Conservation (phyloP, 1,140 invertebrate genomes). For the Melipona quadrifasciata region DNA sequence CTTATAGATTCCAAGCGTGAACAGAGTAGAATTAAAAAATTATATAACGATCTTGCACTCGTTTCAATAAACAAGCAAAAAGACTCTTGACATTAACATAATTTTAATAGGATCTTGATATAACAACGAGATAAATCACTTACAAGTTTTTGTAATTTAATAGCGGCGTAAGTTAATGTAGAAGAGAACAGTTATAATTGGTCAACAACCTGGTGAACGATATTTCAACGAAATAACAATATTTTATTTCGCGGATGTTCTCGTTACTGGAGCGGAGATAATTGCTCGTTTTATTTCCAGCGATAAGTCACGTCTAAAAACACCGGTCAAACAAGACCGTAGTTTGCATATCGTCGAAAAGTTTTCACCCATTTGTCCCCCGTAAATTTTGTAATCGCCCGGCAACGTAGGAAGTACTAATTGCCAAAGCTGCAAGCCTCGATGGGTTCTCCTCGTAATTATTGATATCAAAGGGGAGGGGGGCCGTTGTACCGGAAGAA, state of each 20-base stretch:
- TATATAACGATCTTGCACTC: no score
- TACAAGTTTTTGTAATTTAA: neutral
- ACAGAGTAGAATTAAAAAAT: no score
- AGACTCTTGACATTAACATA: no score
- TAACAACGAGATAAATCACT: neutral
- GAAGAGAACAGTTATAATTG: neutral
- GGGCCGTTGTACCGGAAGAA: neutral
- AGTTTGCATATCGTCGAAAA: constrained; percentile 8
- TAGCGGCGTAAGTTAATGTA: neutral
- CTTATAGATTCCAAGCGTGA: no score
- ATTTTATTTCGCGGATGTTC: neutral
- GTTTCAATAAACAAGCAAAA: no score
- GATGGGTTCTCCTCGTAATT: neutral
- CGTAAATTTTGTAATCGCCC: constrained; percentile 2
- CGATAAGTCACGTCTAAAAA: neutral
- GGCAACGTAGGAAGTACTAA: neutral
- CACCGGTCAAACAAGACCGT: neutral
- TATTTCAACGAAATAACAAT: neutral
- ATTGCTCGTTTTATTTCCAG: neutral
- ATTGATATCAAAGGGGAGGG: neutral
- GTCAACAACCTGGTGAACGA: neutral
- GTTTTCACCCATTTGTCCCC: neutral
- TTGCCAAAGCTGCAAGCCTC: constrained; percentile 1
- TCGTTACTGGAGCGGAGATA: neutral
- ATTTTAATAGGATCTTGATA: no score